Conservation (phyloP, 2,888 invertebrate species). For the Alcis repandata region DNA sequence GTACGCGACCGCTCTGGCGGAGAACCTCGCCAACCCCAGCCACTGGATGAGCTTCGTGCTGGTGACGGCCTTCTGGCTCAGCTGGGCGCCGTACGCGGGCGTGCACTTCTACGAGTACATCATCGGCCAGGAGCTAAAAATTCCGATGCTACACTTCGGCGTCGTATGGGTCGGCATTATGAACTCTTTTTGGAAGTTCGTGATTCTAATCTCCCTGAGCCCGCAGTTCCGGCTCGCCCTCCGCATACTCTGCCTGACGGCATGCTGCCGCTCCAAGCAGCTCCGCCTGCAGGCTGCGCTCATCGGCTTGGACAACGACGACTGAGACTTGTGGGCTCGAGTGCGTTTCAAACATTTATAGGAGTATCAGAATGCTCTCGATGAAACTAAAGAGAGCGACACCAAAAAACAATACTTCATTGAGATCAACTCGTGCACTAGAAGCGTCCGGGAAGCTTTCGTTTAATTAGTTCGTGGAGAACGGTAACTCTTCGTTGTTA, state of each 20-base stretch:
- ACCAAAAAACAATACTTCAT: slow-evolving; percentile 33
- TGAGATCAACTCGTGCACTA: slow-evolving; percentile 28
- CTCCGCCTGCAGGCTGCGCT: slow-evolving; percentile 94
- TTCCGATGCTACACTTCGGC: slow-evolving; percentile 95
- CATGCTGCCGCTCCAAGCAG: slow-evolving; percentile 95
- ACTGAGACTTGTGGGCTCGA: slow-evolving; percentile 80
- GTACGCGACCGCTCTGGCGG: slow-evolving; percentile 95
- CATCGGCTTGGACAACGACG: slow-evolving; percentile 94
- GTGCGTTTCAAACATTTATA: slow-evolving; percentile 47
- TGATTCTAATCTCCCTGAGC: slow-evolving; percentile 95
- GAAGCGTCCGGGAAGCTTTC: slow-evolving; percentile 43
- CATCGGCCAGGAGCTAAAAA: slow-evolving; percentile 88
- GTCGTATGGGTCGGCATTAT: slow-evolving; percentile 98
- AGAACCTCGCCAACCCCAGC: slow-evolving; percentile 96
- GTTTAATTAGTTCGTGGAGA: slow-evolving; percentile 31
- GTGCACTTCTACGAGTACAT: slow-evolving; percentile 92
- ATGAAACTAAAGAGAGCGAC: slow-evolving; percentile 40
- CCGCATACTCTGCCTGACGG: slow-evolving; percentile 94
- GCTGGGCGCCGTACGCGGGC: slow-evolving; percentile 97
- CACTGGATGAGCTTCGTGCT: slow-evolving; percentile 98
- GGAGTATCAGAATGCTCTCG: slow-evolving; percentile 40
- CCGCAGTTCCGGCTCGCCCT: slow-evolving; percentile 97
- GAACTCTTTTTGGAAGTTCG: slow-evolving; percentile 98
- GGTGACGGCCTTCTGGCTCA: slow-evolving; percentile 95
- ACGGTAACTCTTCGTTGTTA: slow-evolving; percentile 22